Evolutionary conservation across 2,113 vertebrate species (phyloP).

Genomic region (Nothoprocta pentlandii): DNA sequence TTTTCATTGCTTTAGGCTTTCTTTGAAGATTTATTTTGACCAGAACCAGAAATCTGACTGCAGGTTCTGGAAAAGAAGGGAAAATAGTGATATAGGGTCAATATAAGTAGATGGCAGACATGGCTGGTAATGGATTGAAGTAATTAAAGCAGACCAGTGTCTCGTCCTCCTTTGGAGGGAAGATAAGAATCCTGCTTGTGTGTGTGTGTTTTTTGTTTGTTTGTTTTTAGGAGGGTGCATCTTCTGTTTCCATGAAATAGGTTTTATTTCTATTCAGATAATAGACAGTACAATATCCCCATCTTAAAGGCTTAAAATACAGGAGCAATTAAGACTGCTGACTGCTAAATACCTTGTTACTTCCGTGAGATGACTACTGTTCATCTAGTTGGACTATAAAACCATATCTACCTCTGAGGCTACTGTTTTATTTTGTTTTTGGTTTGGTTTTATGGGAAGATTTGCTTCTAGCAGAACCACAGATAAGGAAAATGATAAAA

Average conservation of each 20-base stretch:
- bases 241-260: background rate
- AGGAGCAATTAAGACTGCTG: background rate
- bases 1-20: background rate
- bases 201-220: too few relatives aligned
- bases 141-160: background rate
- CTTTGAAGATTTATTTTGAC: constrained; percentile 21
- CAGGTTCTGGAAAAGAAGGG: background rate
- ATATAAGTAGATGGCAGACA: background rate
- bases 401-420: background rate
- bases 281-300: background rate
- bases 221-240: background rate
- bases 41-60: background rate
- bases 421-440: background rate
- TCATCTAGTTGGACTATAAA: background rate
- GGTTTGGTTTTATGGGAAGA: background rate
- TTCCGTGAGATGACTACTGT: background rate
- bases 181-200: background rate
- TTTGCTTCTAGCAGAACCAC: background rate
- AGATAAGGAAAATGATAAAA: background rate
- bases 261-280: background rate
- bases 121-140: background rate
- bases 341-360: constrained; percentile 4
- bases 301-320: constrained; percentile 5
- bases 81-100: background rate
- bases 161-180: background rate